A percentile compares a stretch with the other conserved stretches of the same genome.
These are phyloP conservation scores for Drosophila paulistorum DNA, from an alignment of 1,140 invertebrate species.

Conservation along the genomic window DNA sequence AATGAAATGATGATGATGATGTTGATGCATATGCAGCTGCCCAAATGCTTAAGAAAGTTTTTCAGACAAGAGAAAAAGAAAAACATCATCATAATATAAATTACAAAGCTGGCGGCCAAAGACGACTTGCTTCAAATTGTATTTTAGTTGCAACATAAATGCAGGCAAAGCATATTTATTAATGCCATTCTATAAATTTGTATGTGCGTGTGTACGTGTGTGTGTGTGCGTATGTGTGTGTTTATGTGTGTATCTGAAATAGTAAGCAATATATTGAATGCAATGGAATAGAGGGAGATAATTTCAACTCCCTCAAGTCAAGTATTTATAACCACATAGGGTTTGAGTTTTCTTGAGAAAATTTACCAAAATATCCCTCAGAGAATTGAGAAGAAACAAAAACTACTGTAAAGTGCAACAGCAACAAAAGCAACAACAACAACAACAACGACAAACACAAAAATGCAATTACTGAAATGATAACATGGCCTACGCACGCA, in stretches of 20 bases:
- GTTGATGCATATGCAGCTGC: conserved; percentile 26
- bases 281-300: conserved; percentile 9
- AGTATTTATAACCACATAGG: conserved; percentile 60
- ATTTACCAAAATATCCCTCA: conserved; percentile 66
- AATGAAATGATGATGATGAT: background rate
- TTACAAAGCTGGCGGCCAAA: conserved; percentile 42
- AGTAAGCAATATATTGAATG: conserved; percentile 31
- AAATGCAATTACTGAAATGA: conserved; percentile 80
- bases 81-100: conserved; percentile 48
- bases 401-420: conserved; percentile 63
- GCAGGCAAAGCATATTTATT: conserved; percentile 71
- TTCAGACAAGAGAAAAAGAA: conserved; percentile 27
- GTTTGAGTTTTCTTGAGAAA: conserved; percentile 78
- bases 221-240: conserved; percentile 7
- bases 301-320: conserved; percentile 30
- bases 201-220: background rate
- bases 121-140: conserved; percentile 25
- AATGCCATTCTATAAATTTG: conserved; percentile 41
- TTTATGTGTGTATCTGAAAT: conserved; percentile 39
- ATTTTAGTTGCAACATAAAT: conserved; percentile 38
- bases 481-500: conserved; percentile 74
- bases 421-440: conserved; percentile 38
- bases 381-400: conserved; percentile 61
- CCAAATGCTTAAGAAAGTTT: conserved; percentile 23
- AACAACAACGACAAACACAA: conserved; percentile 75